Evolutionary conservation across 2,888 invertebrate genomes (phyloP), one percentile per base, ranked within the genome.

Genomic region (Pristionchus entomophagus): DNA sequence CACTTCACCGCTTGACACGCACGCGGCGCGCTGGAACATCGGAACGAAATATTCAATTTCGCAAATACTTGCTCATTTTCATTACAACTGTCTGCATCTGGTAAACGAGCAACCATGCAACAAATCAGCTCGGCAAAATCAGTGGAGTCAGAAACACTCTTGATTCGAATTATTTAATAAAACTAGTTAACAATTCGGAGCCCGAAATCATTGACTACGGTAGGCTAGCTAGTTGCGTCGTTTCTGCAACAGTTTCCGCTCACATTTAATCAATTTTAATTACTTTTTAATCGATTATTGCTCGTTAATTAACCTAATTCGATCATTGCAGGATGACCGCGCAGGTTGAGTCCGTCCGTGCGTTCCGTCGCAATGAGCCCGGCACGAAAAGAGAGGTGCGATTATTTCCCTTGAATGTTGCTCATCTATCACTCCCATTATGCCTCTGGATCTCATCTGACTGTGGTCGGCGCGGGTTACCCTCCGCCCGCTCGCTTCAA

Each of bases 351-450:
- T 29, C 38, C 29, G 45, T 29, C 73, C 38, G 85, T 3, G 53
- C 83, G 32, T 69, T 90, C 45, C 87, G 91, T 45, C 87, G 91
- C 45, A 91, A 91, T 86, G 91, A 89, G 56, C 91, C 91, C 6
- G 91, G 91, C 77, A 91, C 91, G n/a, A 91, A 89, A 81, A 81
- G 90, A 85, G 89, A 88, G 86, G 91, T 91, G n/a, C 51, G 4
- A 51, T 26, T 10, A 17, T 62, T 56, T 14, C 56, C 19, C 65
- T 53, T 59, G 26, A 8, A 83, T 51, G 53, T 45, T 51, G 45
- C 6, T 45, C 45, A 10, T 10, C 45, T 45, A 10, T 45, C 45
- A 80, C 5, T 49, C 41, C 69, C 41, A n/a, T n/a, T n/a, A n/a
- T n/a, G n/a, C n/a, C n/a, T n/a, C n/a, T n/a, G n/a, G n/a, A n/a